These are phyloP conservation scores for Aradophagus sp. DNA, from an alignment of 1,140 invertebrate genomes.

Conservation along the genomic window DNA sequence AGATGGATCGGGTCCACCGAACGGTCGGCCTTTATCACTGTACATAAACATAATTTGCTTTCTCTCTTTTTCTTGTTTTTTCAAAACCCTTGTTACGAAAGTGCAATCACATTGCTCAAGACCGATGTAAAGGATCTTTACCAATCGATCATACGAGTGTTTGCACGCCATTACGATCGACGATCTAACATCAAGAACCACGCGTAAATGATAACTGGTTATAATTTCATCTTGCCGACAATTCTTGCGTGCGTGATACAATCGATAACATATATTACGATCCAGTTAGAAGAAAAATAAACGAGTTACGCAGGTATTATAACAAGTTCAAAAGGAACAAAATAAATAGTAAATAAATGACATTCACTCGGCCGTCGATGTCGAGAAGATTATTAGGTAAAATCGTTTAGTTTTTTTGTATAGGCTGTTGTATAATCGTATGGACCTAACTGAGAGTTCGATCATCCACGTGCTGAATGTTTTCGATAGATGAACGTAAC, in stretches of 20 bases:
- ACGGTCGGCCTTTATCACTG: constrained; percentile 15
- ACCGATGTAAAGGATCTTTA: constrained; percentile 48
- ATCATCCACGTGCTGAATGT: constrained; percentile 37
- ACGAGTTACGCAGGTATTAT: too few relatives aligned
- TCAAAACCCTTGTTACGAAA: constrained; percentile 48
- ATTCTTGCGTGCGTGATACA: constrained; percentile 40
- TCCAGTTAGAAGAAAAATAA: constrained; percentile 10
- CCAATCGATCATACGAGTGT: constrained; percentile 47
- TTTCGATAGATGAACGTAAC: constrained; percentile 41
- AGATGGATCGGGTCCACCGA: not conserved
- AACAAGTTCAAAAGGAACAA: not conserved
- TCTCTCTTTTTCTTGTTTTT: constrained; percentile 37
- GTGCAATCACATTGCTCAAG: constrained; percentile 55
- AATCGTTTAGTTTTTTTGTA: constrained; percentile 35
- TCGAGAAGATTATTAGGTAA: constrained; percentile 1
- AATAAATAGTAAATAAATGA: too few relatives aligned
- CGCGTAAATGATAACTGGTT: constrained; percentile 33
- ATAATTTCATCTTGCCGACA: constrained; percentile 47
- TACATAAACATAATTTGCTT: constrained; percentile 50
- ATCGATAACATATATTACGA: constrained; percentile 39
- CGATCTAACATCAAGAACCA: constrained; percentile 18
- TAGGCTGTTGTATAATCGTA: constrained; percentile 30
- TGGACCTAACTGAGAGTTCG: constrained; percentile 26
- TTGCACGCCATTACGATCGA: constrained; percentile 20
- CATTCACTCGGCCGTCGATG: too few relatives aligned